These are phyloP conservation scores for Heliocidaris tuberculata DNA, from an alignment of 35 echinoderm and acorn worm genomes.

Conservation along the genomic window DNA sequence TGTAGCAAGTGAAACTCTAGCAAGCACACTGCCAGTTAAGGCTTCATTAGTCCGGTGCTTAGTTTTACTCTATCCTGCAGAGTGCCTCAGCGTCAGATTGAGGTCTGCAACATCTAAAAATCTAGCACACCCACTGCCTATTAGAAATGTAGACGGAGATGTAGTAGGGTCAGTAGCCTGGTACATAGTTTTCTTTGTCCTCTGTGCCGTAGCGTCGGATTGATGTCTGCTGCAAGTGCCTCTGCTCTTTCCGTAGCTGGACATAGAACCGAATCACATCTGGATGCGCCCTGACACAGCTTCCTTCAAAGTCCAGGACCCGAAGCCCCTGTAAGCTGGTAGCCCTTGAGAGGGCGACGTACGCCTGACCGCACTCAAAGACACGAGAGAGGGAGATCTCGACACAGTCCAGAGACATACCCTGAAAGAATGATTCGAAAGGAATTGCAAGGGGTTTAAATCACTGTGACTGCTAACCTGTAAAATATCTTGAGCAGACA, in stretches of 20 bases:
- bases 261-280: slow-evolving; percentile 83
- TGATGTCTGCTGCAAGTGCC: slow-evolving; percentile 55
- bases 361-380: slow-evolving; percentile 97
- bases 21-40: too few species aligned
- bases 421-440: slow-evolving; percentile 52
- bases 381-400: slow-evolving; percentile 93
- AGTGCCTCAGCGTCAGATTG: too few species aligned
- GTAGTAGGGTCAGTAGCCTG: not conserved
- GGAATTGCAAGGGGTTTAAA: not conserved
- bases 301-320: slow-evolving; percentile 86
- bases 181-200: slow-evolving; percentile 49
- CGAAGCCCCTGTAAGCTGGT: slow-evolving; percentile 84
- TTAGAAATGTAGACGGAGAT: not conserved
- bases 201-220: slow-evolving; percentile 23
- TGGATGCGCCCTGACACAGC: slow-evolving; percentile 90
- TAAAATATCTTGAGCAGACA: too few species aligned
- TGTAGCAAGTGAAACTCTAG: too few species aligned
- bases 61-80: too few species aligned
- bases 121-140: not conserved
- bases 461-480: not conserved
- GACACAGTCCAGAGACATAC: slow-evolving; percentile 97
- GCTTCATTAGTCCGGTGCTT: too few species aligned
- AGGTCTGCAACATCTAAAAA: too few species aligned
- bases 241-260: slow-evolving; percentile 70
- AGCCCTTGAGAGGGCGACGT: slow-evolving; percentile 91